These are phyloP conservation scores for Sarcophaga carnaria DNA, from an alignment of 2,888 invertebrate genomes.

Conservation along the genomic window DNA sequence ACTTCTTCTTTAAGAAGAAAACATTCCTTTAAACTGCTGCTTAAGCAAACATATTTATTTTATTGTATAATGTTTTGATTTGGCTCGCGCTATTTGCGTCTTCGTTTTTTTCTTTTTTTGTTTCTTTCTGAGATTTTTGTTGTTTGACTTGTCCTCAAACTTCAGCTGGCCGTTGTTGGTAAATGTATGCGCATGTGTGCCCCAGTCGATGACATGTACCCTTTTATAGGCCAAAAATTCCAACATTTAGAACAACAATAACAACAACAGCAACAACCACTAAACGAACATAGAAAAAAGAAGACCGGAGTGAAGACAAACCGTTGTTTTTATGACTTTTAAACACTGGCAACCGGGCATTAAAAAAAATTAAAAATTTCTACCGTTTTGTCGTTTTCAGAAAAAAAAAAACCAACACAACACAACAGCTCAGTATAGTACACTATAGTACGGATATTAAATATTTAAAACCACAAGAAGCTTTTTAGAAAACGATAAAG, in stretches of 20 bases:
- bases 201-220: slow-evolving; percentile 66
- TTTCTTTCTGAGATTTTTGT: neutral
- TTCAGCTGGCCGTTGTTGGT: slow-evolving; percentile 16
- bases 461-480: slow-evolving; percentile 44
- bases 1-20: neutral
- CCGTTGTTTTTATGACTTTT: slow-evolving; percentile 57
- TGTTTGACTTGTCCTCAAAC: slow-evolving; percentile 22
- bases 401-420: too few relatives aligned
- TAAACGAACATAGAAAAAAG: neutral
- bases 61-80: slow-evolving; percentile 63
- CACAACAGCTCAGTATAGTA: too few relatives aligned
- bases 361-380: slow-evolving; percentile 9
- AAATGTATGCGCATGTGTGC: slow-evolving; percentile 36
- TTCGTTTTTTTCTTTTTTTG: slow-evolving; percentile 15
- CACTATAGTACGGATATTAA: too few relatives aligned
- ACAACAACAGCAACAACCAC: slow-evolving; percentile 2
- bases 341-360: slow-evolving; percentile 39
- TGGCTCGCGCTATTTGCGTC: slow-evolving; percentile 67
- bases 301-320: slow-evolving; percentile 1
- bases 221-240: slow-evolving; percentile 64
- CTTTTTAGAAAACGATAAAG: slow-evolving; percentile 46
- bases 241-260: neutral
- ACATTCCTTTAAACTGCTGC: neutral
- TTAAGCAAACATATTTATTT: slow-evolving; percentile 23
- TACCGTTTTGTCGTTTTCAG: slow-evolving; percentile 15